phyloP scores from a whole-genome alignment of 2,797 vertebrate genomes.

The Streptopelia turtur region DNA sequence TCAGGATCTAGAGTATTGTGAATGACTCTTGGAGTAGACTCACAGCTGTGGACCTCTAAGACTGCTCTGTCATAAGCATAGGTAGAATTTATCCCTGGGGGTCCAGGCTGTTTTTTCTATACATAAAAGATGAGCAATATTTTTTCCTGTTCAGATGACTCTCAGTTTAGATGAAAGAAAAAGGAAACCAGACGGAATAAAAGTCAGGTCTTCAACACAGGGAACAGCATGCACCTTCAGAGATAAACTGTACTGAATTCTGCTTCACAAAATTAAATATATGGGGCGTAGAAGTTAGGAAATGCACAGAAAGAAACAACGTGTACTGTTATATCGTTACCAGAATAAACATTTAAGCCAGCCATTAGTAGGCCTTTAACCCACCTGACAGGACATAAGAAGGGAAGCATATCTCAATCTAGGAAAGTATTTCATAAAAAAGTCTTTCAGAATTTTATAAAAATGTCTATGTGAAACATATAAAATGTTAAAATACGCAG shows the following conservation, averaged over 20 bases:
- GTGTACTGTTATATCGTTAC: neutral
- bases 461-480: neutral
- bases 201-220: fast-evolving
- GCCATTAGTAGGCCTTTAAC: neutral
- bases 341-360: neutral
- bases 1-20: neutral
- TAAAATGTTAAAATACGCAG: neutral
- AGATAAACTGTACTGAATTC: neutral
- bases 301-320: neutral
- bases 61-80: too few relatives aligned
- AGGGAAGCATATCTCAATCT: neutral
- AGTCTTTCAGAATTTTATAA: neutral
- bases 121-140: fast-evolving
- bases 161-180: neutral
- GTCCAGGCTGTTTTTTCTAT: neutral
- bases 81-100: neutral
- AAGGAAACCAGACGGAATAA: neutral
- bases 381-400: neutral
- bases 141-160: neutral
- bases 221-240: fast-evolving
- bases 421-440: neutral
- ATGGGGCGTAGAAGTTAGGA: fast-evolving
- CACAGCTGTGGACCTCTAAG: neutral
- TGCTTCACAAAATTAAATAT: neutral
- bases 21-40: neutral